Evolutionary conservation across 2,888 invertebrate species (phyloP).

Genomic region (Ophioninae sp.): DNA sequence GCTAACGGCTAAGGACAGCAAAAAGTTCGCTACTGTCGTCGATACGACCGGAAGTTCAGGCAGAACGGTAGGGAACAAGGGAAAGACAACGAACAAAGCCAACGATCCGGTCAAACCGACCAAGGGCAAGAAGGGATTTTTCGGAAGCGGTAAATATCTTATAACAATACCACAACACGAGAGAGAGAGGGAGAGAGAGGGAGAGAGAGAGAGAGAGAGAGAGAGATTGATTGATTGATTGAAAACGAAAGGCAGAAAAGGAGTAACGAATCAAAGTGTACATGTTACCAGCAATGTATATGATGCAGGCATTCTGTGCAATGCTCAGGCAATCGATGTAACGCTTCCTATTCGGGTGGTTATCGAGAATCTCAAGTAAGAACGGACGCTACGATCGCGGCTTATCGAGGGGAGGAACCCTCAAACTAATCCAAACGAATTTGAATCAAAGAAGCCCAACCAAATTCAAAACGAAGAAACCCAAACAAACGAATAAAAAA

Average conservation of each 20-base stretch:
- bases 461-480: no score
- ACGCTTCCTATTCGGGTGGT: no score
- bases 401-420: no score
- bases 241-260: constrained; percentile 33
- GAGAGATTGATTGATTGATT: constrained; percentile 31
- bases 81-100: constrained; percentile 67
- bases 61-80: constrained; percentile 68
- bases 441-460: no score
- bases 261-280: constrained; percentile 42
- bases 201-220: constrained; percentile 39
- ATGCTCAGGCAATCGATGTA: no score
- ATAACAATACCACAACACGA: constrained; percentile 48
- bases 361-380: no score
- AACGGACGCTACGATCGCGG: no score
- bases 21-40: constrained; percentile 73
- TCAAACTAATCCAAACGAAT: no score
- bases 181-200: constrained; percentile 38
- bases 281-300: no score
- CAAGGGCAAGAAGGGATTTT: constrained; percentile 91
- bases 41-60: constrained; percentile 46
- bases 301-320: no score
- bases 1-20: constrained; percentile 81
- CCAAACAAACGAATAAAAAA: no score
- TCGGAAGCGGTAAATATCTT: constrained; percentile 90
- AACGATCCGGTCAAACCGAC: constrained; percentile 80